Evolutionary conservation across 2,888 invertebrate genomes (phyloP).

Genomic region (Xanthia icteritia): DNA sequence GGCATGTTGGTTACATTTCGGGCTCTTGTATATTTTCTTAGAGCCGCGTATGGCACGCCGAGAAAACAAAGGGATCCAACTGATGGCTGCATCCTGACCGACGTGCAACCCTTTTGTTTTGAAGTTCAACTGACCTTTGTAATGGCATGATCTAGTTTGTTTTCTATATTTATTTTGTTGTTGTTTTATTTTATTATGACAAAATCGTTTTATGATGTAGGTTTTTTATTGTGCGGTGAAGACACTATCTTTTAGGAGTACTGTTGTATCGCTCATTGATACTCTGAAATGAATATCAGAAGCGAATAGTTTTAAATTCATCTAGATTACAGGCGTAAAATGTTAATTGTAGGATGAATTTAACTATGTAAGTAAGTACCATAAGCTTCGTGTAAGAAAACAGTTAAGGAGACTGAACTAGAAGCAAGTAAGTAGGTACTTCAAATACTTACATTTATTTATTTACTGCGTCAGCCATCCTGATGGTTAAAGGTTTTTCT

Average conservation of each 20-base stretch:
- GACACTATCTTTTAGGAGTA: neutral
- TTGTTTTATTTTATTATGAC: neutral
- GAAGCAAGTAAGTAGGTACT: too few relatives aligned
- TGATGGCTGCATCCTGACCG: constrained; percentile 82
- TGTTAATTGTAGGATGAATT: neutral
- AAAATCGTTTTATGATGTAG: neutral
- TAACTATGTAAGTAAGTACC: neutral
- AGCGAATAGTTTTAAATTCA: neutral
- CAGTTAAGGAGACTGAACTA: neutral
- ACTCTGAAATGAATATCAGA: constrained; percentile 1
- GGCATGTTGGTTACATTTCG: constrained; percentile 83
- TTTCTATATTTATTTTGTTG: constrained; percentile 1
- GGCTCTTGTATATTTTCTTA: constrained; percentile 87
- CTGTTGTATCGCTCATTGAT: neutral
- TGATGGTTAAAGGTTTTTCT: too few relatives aligned
- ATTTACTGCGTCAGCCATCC: too few relatives aligned
- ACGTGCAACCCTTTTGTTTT: constrained; percentile 72
- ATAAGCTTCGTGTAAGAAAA: neutral
- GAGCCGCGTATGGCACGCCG: constrained; percentile 79
- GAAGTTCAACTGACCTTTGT: constrained; percentile 55
- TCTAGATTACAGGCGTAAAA: neutral
- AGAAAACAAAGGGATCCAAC: constrained; percentile 83
- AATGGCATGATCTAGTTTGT: constrained; percentile 39
- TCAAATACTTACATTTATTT: too few relatives aligned
- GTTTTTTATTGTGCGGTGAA: neutral